A percentile compares a stretch with the other conserved stretches of the same genome.
These are phyloP conservation scores for Macaca mulatta DNA, from an alignment of 2,113 vertebrate species.

Conservation along the genomic window DNA sequence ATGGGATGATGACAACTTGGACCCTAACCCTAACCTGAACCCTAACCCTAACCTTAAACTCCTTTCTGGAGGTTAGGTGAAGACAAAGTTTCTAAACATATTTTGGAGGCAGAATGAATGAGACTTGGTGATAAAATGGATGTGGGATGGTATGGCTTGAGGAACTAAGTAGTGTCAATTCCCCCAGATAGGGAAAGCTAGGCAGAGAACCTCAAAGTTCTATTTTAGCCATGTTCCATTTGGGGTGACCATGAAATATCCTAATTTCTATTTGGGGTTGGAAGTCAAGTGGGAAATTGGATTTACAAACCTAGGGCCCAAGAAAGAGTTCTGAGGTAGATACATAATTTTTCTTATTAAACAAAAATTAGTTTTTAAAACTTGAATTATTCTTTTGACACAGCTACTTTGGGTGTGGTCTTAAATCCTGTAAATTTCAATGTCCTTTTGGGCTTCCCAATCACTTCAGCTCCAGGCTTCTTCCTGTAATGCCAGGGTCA, in stretches of 20 bases:
- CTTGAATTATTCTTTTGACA: slow-evolving; percentile 22
- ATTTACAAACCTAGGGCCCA: neutral
- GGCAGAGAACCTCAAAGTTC: neutral
- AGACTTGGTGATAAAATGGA: neutral
- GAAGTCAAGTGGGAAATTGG: neutral
- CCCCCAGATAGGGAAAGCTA: neutral
- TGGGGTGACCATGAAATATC: neutral
- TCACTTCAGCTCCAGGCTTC: neutral
- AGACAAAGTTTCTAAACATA: neutral
- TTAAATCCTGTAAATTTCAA: slow-evolving; percentile 4
- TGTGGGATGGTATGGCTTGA: neutral
- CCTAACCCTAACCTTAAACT: neutral
- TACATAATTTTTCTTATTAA: neutral
- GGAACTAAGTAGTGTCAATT: neutral
- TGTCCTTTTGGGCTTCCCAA: neutral
- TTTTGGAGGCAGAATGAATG: neutral
- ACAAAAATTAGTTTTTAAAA: neutral
- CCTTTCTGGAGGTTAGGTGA: neutral
- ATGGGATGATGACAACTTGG: neutral
- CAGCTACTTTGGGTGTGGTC: neutral
- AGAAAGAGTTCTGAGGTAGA: neutral
- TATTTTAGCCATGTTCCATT: neutral
- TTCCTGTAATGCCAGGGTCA: neutral
- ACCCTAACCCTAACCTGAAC: neutral
- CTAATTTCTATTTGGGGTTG: neutral